Percentiles rank a stretch among this genome's conserved stretches.
Evolutionary conservation across 2,797 vertebrate species (phyloP).

Genomic region (Enteromius treurensis): DNA sequence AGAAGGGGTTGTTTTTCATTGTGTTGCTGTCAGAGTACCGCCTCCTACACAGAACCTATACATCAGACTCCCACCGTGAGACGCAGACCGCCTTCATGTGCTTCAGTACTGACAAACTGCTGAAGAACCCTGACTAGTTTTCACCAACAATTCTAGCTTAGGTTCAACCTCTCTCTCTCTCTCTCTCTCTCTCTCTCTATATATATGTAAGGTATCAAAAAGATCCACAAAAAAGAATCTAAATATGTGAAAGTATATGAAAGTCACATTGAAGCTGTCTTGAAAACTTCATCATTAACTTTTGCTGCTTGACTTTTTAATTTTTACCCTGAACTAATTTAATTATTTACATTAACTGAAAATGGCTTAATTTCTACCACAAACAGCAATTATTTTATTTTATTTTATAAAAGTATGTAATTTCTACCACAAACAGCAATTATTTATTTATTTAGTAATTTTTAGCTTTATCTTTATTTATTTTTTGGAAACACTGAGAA

Average conservation of each 20-base stretch:
- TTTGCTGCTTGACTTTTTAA: background rate
- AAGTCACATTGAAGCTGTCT: background rate
- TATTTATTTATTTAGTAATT: background rate
- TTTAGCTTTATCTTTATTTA: no score
- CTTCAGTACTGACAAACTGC: background rate
- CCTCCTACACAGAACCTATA: constrained; percentile 42
- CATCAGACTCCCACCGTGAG: constrained; percentile 31
- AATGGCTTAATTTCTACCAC: background rate
- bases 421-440: background rate
- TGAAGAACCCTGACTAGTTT: constrained; percentile 13
- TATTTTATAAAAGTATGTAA: background rate
- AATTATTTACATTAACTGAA: background rate
- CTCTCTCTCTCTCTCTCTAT: no score
- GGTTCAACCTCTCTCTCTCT: no score
- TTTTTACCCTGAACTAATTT: background rate
- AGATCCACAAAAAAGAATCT: background rate
- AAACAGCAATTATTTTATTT: no score
- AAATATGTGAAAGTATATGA: background rate
- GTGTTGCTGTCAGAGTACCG: constrained; percentile 39
- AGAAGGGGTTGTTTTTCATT: constrained; percentile 31
- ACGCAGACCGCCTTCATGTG: constrained; percentile 6
- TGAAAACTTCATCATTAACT: background rate
- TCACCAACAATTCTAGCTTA: background rate
- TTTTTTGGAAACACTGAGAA: no score
- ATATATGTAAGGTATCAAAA: background rate